Evolutionary conservation across 2,888 invertebrate genomes (phyloP), one percentile per base, ranked within the genome.

Genomic region (Clusia tigrina): DNA sequence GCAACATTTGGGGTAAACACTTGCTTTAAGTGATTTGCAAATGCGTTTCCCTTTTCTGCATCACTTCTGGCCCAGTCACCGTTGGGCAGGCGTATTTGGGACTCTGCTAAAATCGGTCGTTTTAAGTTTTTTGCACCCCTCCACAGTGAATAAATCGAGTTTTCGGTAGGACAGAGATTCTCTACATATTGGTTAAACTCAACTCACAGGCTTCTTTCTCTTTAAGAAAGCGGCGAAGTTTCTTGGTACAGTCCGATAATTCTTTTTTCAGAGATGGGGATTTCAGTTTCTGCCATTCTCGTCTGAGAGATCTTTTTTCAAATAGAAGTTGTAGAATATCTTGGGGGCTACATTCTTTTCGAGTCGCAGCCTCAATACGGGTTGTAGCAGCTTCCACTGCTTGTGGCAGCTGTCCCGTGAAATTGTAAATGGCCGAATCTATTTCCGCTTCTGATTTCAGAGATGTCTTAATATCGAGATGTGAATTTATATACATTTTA

Each of bases 31-130:
- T n/a, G n/a, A n/a, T n/a, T n/a, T n/a, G n/a, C n/a, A n/a, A n/a
- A n/a, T n/a, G n/a, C n/a, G n/a, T n/a, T n/a, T 32, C 12, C 42
- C 42, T 42, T 42, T 42, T 42, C 42, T 5, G 42, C 42, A 42
- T 42, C 42, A n/a, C 42, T 42, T 42, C 42, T 42, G 3, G 42
- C n/a, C 42, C n/a, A 42, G n/a, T 42, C n/a, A 10, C 42, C 42
- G n/a, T 42, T n/a, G 9, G 42, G n/a, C 3, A 42, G n/a, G 3
- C 42, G n/a, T n/a, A 42, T 42, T 15, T 10, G 12, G 3, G 42
- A 42, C n/a, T 42, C 42, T 42, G 42, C 42, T n/a, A 42, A n/a
- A 42, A n/a, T 42, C 2, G 42, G 42, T 42, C 42, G 10, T 42
- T n/a, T 6, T n/a, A 42, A n/a, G 3, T 42, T 42, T 42, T 42